A percentile compares a stretch with the other conserved stretches of the same genome.
Evolutionary conservation across 2,797 vertebrate species (phyloP).

Genomic region (Etheostoma nigrum): DNA sequence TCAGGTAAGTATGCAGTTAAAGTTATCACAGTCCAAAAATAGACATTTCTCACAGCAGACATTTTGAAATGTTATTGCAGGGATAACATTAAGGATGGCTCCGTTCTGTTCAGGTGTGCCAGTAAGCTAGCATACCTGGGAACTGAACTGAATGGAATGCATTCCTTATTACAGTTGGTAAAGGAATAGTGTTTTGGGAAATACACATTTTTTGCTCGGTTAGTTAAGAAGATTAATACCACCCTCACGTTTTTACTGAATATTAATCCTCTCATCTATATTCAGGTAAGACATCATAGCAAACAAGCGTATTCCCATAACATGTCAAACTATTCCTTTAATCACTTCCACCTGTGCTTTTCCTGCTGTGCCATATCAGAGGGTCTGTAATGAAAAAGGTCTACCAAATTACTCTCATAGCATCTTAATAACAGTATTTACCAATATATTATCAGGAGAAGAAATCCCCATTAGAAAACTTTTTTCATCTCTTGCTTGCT

Average conservation of each 20-base stretch:
- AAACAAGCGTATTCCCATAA: too few species aligned
- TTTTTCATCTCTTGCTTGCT: too few species aligned
- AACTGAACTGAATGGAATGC: neutral
- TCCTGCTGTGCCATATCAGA: too few species aligned
- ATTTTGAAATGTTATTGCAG: neutral
- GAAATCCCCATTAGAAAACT: too few species aligned
- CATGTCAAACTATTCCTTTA: too few species aligned
- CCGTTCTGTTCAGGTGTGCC: neutral
- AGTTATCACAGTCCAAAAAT: neutral
- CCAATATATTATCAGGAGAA: neutral
- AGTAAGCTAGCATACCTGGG: neutral
- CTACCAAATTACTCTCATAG: neutral
- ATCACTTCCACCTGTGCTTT: too few species aligned
- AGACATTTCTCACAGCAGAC: slow-evolving; percentile 5
- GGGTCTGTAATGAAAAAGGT: too few species aligned
- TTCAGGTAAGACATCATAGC: too few species aligned
- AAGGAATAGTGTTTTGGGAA: neutral
- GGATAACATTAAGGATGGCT: neutral
- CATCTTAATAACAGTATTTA: neutral
- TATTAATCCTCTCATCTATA: too few species aligned
- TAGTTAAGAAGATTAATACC: neutral
- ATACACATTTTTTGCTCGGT: neutral
- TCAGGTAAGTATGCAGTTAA: neutral
- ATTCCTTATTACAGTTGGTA: neutral
- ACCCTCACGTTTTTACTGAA: too few species aligned